Percentiles rank a stretch among this genome's conserved stretches.
Conservation (phyloP, 1,140 invertebrate species). For the Drosophila kurseongensis region DNA sequence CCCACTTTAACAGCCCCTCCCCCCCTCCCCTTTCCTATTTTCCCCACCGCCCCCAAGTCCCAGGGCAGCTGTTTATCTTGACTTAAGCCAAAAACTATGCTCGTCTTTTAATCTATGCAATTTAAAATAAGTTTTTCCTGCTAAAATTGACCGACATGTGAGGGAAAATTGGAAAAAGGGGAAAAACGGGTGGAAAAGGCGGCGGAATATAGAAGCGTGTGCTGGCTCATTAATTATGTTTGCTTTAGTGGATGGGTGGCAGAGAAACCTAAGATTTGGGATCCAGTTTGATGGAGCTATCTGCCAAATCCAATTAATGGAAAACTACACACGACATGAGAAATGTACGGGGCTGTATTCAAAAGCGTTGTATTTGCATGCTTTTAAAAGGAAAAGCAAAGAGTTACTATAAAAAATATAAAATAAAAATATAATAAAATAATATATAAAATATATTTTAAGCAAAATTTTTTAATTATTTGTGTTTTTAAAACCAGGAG, state of each 20-base stretch:
- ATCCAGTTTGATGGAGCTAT: conserved; percentile 16
- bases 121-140: conserved; percentile 71
- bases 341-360: neutral
- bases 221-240: conserved; percentile 74
- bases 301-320: conserved; percentile 29
- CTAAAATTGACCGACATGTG: conserved; percentile 33
- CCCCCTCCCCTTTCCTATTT: too few relatives aligned
- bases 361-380: neutral
- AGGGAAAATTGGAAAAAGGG: conserved; percentile 1
- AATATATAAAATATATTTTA: too few relatives aligned
- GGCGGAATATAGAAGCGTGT: conserved; percentile 23
- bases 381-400: neutral
- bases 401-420: neutral
- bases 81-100: conserved; percentile 67
- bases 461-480: too few relatives aligned
- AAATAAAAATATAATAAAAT: too few relatives aligned
- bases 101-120: conserved; percentile 70
- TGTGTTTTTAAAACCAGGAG: too few relatives aligned
- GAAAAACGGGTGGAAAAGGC: conserved; percentile 4
- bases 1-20: too few relatives aligned
- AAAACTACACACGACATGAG: conserved; percentile 5
- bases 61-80: conserved; percentile 28
- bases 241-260: conserved; percentile 25
- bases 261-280: conserved; percentile 17
- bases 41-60: neutral